Evolutionary conservation across 2,888 invertebrate genomes (phyloP), one percentile per base, ranked within the genome.

Genomic region (Fragum fragum): DNA sequence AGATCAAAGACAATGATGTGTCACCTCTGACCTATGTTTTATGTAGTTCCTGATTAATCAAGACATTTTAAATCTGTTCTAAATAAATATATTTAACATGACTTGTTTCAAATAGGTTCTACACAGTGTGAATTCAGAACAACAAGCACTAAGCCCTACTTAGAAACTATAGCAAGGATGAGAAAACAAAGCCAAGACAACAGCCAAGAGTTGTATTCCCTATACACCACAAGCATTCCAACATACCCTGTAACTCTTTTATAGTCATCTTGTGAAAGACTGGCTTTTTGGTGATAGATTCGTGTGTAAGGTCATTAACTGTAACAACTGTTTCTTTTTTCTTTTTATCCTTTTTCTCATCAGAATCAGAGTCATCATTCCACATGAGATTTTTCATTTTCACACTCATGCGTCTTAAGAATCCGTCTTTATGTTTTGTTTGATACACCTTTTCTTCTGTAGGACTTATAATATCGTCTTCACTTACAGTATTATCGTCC

Each of bases 261-360:
- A 90, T 63, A 73, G 87, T 86, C 87, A 90, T 82, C 76, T 85
- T 87, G 66, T 87, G 85, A 47, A 89, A 75, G 68, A 73, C 85
- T 63, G 88, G 87, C 73, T 88, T 89, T 69, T 81, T 82, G 23
- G 80, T 83, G 68, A 90, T 86, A 26, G 81, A 83, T 57, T 92
- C 91, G 68, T 89, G 89, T 23, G 88, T 89, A 42, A 92, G 82
- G 76, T 92, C 92, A 73, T 91, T 77, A 29, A 92, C 89, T 36
- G 88, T 89, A 21, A 91, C 82, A 36, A 32, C n/a, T 73, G 85
- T 88, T 23, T 87, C 83, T 57, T 83, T 82, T 32, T 69, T 87
- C 78, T 70, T 80, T 16, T 47, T 53, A 55, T 79, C 74, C 23
- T 68, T 61, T 1, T 81, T 80, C 16, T 77, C 80, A 57, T 63